Percentiles rank a stretch among this genome's conserved stretches.
Conservation (phyloP, 2,888 invertebrate genomes). For the Frankliniella fusca region DNA sequence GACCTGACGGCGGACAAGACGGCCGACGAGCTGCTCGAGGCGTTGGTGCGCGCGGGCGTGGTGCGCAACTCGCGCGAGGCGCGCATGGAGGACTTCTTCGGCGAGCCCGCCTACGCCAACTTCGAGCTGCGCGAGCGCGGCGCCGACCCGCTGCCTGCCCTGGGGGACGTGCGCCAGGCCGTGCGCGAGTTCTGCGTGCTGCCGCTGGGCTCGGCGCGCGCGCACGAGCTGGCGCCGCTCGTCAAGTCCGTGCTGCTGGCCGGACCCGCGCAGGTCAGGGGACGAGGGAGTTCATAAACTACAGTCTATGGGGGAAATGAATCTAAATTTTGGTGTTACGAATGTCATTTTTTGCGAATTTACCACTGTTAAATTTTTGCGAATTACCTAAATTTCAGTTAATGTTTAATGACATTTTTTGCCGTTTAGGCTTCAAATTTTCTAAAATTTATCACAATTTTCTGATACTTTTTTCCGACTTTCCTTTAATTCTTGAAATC, state of each 20-base stretch:
- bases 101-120: slow-evolving; percentile 62
- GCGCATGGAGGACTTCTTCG: slow-evolving; percentile 61
- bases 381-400: too few relatives aligned
- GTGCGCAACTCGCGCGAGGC: slow-evolving; percentile 59
- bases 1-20: slow-evolving; percentile 59
- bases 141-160: slow-evolving; percentile 52
- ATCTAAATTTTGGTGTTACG: too few relatives aligned
- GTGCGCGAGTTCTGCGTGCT: slow-evolving; percentile 59
- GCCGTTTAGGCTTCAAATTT: too few relatives aligned
- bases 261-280: slow-evolving; percentile 54
- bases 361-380: too few relatives aligned
- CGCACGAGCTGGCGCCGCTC: slow-evolving; percentile 44
- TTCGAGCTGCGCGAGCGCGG: slow-evolving; percentile 50
- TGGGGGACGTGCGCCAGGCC: slow-evolving; percentile 56
- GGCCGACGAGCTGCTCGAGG: slow-evolving; percentile 65
- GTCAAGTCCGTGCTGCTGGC: slow-evolving; percentile 62
- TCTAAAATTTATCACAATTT: too few relatives aligned
- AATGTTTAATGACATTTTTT: too few relatives aligned
- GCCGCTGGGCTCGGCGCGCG: slow-evolving; percentile 50
- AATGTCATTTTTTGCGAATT: too few relatives aligned
- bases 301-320: too few relatives aligned
- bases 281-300: too few relatives aligned
- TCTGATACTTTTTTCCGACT: too few relatives aligned
- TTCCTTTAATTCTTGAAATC: too few relatives aligned
- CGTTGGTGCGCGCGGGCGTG: slow-evolving; percentile 65